These are phyloP conservation scores for Antheraea assamensis DNA, from an alignment of 2,888 invertebrate genomes.

Conservation along the genomic window DNA sequence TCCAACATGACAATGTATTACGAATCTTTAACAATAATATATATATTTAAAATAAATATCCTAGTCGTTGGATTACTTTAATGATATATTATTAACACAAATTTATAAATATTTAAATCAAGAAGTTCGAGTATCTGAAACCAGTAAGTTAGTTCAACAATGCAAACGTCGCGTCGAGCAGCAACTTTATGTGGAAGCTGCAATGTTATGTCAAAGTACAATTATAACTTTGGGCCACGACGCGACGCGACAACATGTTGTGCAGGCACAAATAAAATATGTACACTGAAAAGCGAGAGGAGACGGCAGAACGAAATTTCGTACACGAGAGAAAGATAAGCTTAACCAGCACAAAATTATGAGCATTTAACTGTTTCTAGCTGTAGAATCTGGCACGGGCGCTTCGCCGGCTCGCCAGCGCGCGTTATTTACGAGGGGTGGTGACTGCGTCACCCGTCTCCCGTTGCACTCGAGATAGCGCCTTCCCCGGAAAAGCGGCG, in stretches of 20 bases:
- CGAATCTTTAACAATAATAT: slow-evolving; percentile 8
- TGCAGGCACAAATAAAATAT: slow-evolving; percentile 80
- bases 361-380: slow-evolving; percentile 83
- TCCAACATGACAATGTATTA: slow-evolving; percentile 69
- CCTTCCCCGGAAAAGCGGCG: slow-evolving; percentile 78
- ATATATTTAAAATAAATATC: background rate
- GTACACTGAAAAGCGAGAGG: slow-evolving; percentile 74
- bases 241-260: slow-evolving; percentile 68
- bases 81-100: background rate
- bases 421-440: slow-evolving; percentile 81
- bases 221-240: slow-evolving; percentile 79
- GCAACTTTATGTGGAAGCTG: slow-evolving; percentile 76
- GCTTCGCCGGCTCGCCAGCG: slow-evolving; percentile 82
- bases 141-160: slow-evolving; percentile 75
- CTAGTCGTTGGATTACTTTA: background rate
- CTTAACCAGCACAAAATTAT: slow-evolving; percentile 82
- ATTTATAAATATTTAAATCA: background rate
- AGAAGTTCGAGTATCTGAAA: slow-evolving; percentile 54
- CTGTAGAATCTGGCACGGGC: slow-evolving; percentile 82
- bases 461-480: slow-evolving; percentile 77
- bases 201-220: slow-evolving; percentile 79
- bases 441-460: slow-evolving; percentile 56
- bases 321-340: slow-evolving; percentile 82
- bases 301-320: slow-evolving; percentile 75
- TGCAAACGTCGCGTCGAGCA: slow-evolving; percentile 60